phyloP scores from a whole-genome alignment of 1,140 invertebrate genomes.

The Anoplolepis gracilipes region DNA sequence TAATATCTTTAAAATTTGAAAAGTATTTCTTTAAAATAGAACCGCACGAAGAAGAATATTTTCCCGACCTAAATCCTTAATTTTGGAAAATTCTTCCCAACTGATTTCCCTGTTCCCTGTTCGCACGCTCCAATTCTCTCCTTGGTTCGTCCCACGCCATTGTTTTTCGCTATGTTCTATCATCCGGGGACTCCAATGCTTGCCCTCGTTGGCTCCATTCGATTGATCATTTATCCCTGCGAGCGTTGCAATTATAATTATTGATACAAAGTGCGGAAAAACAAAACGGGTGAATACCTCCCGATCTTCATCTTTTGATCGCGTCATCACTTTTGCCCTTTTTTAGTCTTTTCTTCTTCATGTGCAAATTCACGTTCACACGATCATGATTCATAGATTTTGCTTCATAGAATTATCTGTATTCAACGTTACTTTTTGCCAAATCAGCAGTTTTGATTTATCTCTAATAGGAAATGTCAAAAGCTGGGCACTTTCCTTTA shows the following conservation, averaged over 20 bases:
- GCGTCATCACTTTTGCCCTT: background rate
- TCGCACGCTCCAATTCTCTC: slow-evolving; percentile 39
- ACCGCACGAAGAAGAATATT: background rate
- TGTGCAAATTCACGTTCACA: slow-evolving; percentile 5
- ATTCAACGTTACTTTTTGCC: background rate
- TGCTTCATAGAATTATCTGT: background rate
- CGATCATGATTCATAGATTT: background rate
- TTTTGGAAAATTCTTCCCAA: slow-evolving; percentile 8
- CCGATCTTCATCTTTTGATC: background rate
- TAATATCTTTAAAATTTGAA: background rate
- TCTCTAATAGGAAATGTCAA: background rate
- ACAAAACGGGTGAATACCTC: background rate
- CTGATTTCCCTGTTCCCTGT: slow-evolving; percentile 23
- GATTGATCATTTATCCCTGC: slow-evolving; percentile 16
- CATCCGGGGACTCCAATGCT: background rate
- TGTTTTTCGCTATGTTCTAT: slow-evolving; percentile 40
- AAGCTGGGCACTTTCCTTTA: background rate
- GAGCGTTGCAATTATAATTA: slow-evolving; percentile 31
- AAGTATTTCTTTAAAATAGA: background rate
- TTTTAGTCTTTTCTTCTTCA: background rate
- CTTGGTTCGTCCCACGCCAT: background rate
- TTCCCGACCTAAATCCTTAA: slow-evolving; percentile 4
- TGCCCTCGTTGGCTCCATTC: background rate
- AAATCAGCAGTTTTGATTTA: background rate
- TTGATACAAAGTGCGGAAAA: slow-evolving; percentile 18